Conservation (phyloP, 1,140 invertebrate genomes). For the Pseudachorutes palmiensis region DNA sequence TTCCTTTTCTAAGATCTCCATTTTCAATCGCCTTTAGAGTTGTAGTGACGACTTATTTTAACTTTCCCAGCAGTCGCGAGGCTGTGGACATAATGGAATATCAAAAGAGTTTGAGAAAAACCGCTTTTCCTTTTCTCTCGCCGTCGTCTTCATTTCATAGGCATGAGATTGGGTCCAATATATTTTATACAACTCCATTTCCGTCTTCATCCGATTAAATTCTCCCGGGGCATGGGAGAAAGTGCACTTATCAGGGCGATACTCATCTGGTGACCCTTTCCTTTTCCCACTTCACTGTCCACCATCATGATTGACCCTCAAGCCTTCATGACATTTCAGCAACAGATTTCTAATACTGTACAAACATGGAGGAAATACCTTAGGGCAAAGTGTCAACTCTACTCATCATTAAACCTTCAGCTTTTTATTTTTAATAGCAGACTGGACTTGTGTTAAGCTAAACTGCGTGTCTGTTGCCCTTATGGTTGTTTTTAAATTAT, state of each 20-base stretch:
- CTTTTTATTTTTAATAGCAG: too few species aligned
- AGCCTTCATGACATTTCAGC: too few species aligned
- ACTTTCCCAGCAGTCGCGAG: conserved; percentile 9
- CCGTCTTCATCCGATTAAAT: conserved; percentile 37
- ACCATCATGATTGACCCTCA: too few species aligned
- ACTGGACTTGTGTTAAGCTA: too few species aligned
- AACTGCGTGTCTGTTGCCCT: too few species aligned
- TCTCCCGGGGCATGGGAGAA: conserved; percentile 21
- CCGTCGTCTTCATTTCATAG: conserved; percentile 13
- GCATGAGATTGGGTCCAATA: not conserved
- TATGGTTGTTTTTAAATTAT: too few species aligned
- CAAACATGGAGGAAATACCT: too few species aligned
- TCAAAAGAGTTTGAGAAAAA: not conserved
- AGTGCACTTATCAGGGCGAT: conserved; percentile 13
- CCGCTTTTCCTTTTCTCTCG: not conserved
- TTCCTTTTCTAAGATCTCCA: conserved; percentile 16
- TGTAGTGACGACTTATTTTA: conserved; percentile 6
- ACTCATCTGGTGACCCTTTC: not conserved
- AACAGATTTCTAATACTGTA: too few species aligned
- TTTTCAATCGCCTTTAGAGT: conserved; percentile 18
- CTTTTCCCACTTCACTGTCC: not conserved
- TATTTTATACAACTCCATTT: conserved; percentile 27
- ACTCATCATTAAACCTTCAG: too few species aligned
- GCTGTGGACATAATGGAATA: conserved; percentile 12
- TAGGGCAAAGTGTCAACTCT: too few species aligned